Evolutionary conservation across 2,888 invertebrate genomes (phyloP), one percentile per base, ranked within the genome.

Genomic region (Hedya salicella): DNA sequence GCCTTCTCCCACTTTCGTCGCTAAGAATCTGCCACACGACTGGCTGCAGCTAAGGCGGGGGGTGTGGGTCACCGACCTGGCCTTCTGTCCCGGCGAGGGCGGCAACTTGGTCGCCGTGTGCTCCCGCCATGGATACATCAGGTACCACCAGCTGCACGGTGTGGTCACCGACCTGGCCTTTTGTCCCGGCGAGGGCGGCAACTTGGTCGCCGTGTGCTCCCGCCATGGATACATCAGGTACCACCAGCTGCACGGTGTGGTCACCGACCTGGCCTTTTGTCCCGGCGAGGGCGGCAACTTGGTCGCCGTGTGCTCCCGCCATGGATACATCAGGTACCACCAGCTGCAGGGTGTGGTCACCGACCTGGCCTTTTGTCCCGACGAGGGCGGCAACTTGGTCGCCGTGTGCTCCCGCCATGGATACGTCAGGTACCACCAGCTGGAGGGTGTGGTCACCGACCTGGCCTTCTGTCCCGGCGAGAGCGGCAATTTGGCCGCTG

Each of bases 151-250:
- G n/a, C n/a, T n/a, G n/a, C n/a, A n/a, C n/a, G 0, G 94, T 98
- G 9, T 97, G 97, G 95, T 98, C 48, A 94, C 95, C 0, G 98
- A 97, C 77, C 93, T 97, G 0, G 93, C 94, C n/a, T 98, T 97
- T 85, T 80, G 97, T n/a, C n/a, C n/a, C 3, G 92, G 94, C 3
- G 92, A 93, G 68, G 87, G 87, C 0, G 93, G 90, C 0, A 88
- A 93, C 1, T 83, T 96, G 68, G 86, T 95, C 25, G 95, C 95
- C 1, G 95, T 96, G 3, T 95, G 95, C 72, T 97, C 98, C 0
- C 95, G 96, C 73, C 95, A 97, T 82, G 98, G 98, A 19, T 95
- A 97, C 85, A 96, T 98, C 72, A 93, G 96, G 92, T 92, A 62
- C 46, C 68, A 56, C n/a, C n/a, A n/a, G n/a, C n/a, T n/a, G n/a